These are phyloP conservation scores for Neodiprion pinetum DNA, from an alignment of 1,140 invertebrate species.

Conservation along the genomic window DNA sequence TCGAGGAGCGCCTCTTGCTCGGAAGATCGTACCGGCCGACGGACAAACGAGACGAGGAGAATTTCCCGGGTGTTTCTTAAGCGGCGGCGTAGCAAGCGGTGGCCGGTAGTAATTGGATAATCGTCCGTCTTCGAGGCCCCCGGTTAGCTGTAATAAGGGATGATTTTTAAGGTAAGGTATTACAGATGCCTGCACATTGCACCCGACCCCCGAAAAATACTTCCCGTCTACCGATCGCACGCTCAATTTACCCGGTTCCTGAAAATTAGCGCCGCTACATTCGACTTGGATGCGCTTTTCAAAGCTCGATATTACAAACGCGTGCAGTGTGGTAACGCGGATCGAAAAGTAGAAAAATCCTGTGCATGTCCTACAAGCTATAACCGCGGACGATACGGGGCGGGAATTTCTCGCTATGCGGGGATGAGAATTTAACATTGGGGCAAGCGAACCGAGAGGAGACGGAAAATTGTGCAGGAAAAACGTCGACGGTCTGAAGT, in stretches of 20 bases:
- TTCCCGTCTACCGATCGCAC: neutral
- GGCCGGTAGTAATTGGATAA: neutral
- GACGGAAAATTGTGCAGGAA: neutral
- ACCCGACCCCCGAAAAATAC: too few species aligned
- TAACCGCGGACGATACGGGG: too few species aligned
- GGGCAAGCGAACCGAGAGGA: neutral
- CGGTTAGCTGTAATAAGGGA: too few species aligned
- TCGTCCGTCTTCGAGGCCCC: neutral
- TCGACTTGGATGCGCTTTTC: too few species aligned
- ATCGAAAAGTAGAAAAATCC: too few species aligned
- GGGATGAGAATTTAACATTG: neutral
- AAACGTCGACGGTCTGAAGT: neutral
- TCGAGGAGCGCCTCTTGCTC: neutral
- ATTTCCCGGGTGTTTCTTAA: neutral
- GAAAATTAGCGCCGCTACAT: neutral
- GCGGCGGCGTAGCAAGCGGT: neutral
- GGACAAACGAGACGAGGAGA: neutral
- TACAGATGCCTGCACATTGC: too few species aligned
- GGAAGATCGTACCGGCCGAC: neutral
- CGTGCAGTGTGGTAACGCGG: too few species aligned
- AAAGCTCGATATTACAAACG: too few species aligned
- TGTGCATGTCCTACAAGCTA: too few species aligned
- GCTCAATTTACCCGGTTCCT: neutral
- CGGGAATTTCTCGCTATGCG: too few species aligned
- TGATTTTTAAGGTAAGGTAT: too few species aligned